These are phyloP conservation scores for Macaca mulatta DNA, from an alignment of 2,113 vertebrate species.

Conservation along the genomic window DNA sequence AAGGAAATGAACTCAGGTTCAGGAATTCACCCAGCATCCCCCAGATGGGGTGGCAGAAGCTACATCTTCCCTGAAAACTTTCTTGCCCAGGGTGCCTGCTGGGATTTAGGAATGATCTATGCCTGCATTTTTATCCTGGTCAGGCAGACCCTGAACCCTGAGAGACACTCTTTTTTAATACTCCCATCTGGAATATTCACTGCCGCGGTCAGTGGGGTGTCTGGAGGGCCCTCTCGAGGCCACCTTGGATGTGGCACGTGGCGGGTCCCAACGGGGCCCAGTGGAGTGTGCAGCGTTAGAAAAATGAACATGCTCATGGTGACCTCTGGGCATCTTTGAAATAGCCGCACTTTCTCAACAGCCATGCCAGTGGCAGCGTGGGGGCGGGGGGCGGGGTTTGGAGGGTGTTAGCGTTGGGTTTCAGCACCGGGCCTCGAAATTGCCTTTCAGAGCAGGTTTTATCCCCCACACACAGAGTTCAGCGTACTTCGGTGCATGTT, in stretches of 20 bases:
- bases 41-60: accelerated
- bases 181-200: too few species aligned
- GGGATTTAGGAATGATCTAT: not conserved
- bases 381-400: too few species aligned
- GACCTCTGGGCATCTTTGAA: not conserved
- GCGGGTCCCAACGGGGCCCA: too few species aligned
- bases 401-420: not conserved
- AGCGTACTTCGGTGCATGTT: not conserved
- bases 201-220: not conserved
- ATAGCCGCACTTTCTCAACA: too few species aligned
- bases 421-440: not conserved
- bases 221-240: not conserved
- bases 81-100: not conserved
- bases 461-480: not conserved
- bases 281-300: not conserved
- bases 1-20: not conserved
- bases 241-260: accelerated
- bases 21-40: not conserved
- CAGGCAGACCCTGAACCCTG: not conserved
- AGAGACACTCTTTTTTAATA: not conserved
- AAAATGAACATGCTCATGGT: too few species aligned
- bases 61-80: not conserved
- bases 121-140: not conserved
- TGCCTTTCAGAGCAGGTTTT: not conserved
- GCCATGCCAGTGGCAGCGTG: not conserved